A percentile compares a stretch with the other conserved stretches of the same genome.
Evolutionary conservation across 2,888 invertebrate genomes (phyloP).

Genomic region (Melanostoma scalare): DNA sequence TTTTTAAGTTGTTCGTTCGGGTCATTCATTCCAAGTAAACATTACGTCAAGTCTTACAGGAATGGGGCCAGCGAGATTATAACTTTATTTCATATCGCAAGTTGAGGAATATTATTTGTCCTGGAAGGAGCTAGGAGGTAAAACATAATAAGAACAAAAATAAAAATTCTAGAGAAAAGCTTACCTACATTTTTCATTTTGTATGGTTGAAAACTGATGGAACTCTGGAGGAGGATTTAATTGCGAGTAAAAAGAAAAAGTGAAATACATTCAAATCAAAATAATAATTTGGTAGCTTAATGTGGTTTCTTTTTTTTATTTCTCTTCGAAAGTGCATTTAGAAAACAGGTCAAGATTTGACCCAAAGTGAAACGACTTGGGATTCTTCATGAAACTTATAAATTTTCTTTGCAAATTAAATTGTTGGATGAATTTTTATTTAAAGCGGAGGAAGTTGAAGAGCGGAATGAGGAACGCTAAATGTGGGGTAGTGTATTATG

Average conservation of each 20-base stretch:
- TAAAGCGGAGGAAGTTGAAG: too few species aligned
- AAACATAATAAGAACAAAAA: conserved; percentile 1
- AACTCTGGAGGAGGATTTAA: conserved; percentile 36
- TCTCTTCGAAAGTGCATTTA: conserved; percentile 1
- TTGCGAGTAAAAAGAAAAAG: conserved; percentile 33
- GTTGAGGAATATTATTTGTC: conserved; percentile 4
- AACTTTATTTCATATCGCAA: conserved; percentile 35
- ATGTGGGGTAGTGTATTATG: too few species aligned
- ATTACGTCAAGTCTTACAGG: conserved; percentile 27
- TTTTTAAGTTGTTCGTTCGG: conserved; percentile 11
- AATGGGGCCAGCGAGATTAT: conserved; percentile 40
- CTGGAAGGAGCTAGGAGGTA: not conserved
- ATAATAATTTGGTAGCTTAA: conserved; percentile 30
- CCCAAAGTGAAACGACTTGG: conserved; percentile 32
- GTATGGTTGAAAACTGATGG: conserved; percentile 28
- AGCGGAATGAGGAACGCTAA: too few species aligned
- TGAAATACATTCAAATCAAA: conserved; percentile 35
- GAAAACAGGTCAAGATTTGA: conserved; percentile 42
- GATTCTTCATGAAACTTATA: too few species aligned
- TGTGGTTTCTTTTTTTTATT: conserved; percentile 17
- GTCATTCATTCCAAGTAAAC: conserved; percentile 40
- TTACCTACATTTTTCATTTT: conserved; percentile 19
- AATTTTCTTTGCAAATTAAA: too few species aligned
- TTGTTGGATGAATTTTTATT: too few species aligned
- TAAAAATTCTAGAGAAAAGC: not conserved